Evolutionary conservation across 2,113 vertebrate species (phyloP), one percentile per base, ranked within the genome.

Genomic region (Oreochromis tanganicae): DNA sequence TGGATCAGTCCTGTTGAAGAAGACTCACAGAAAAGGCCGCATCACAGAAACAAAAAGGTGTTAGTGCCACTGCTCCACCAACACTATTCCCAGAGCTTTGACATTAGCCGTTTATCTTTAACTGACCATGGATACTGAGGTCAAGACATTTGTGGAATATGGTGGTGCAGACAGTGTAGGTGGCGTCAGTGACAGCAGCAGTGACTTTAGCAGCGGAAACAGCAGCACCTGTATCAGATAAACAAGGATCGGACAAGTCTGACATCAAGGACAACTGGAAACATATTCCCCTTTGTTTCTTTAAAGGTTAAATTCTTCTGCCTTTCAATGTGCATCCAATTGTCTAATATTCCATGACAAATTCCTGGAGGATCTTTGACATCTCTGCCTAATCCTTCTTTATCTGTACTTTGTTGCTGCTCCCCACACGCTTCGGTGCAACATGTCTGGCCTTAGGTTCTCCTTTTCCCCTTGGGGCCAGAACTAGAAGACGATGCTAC

Each of bases 1-100:
- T 82, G 84, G 92, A 91, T 87, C 55, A 85, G 87, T 91, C 94
- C 95, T 91, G 87, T 89, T 80, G 83, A 89, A 78, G 82, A 90
- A 85, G 84, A 83, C 83, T 90, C 85, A 83, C n/a, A 91, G 90
- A 93, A 85, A 90, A 90, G 82, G 84, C 84, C 85, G 82, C 78
- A 87, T 79, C 81, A 90, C 81, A 81, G 85, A 93, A 88, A 93
- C n/a, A 87, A 86, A 75, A 85, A 66, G 24, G 82, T 87, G 93
- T 94, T 89, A 85, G 94, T 78, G 88, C 89, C 86, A 91, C 93
- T 87, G 80, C 57, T 86, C 91, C 87, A 84, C 75, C 88, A 85
- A 59, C 83, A 84, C 81, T 5, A 32, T 56, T 21, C 75, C 59
- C 83, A 85, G 3, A 78, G 75, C 55, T 59, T 52, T 21, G 11